These are phyloP conservation scores for Oreochromis niloticus DNA, from an alignment of 2,113 vertebrate genomes.

Conservation along the genomic window DNA sequence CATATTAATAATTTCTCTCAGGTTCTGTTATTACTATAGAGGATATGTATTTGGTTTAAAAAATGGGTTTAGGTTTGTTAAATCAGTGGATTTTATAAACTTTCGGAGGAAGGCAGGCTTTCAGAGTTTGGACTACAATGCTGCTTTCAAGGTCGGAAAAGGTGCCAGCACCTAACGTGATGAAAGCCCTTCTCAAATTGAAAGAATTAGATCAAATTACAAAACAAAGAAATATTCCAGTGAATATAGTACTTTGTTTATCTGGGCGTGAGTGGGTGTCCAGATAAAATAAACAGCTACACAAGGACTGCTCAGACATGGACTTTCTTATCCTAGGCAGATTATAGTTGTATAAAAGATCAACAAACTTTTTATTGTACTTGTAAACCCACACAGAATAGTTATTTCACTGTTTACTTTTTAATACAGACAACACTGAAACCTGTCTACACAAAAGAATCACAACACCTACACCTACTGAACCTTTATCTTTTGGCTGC, in stretches of 20 bases:
- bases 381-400: neutral
- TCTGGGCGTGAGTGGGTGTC: neutral
- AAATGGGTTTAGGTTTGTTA: neutral
- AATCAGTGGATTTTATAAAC: neutral
- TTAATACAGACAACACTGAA: neutral
- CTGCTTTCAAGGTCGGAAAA: neutral
- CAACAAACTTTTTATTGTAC: neutral
- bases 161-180: neutral
- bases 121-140: neutral
- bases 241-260: no score
- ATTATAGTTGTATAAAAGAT: neutral
- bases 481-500: neutral
- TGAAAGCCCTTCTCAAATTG: neutral
- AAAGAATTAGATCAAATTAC: neutral
- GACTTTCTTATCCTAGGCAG: neutral
- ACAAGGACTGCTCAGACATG: neutral
- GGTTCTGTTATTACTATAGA: neutral
- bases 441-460: neutral
- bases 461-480: neutral
- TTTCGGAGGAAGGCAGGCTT: neutral
- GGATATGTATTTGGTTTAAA: neutral
- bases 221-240: no score
- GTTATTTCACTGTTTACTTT: neutral
- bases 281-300: neutral
- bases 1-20: neutral